A percentile compares a stretch with the other conserved stretches of the same genome.
phyloP scores from a whole-genome alignment of 2,113 vertebrate species.

The Erythrocebus patas region DNA sequence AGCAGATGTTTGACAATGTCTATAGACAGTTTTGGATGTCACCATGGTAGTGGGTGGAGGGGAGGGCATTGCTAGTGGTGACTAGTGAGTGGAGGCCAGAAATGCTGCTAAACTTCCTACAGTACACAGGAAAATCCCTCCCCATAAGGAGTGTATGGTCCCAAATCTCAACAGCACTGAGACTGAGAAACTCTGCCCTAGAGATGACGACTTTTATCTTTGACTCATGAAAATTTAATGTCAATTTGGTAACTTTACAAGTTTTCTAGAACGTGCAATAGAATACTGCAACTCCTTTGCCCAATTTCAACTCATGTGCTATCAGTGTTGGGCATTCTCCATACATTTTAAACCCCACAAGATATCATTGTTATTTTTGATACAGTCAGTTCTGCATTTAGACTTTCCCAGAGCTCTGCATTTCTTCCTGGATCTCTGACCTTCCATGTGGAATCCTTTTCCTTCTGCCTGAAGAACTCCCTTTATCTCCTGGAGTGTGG shows the following conservation, averaged over 20 bases:
- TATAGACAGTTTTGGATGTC: neutral
- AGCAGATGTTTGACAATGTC: neutral
- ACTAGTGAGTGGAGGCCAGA: neutral
- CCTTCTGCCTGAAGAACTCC: neutral
- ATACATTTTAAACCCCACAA: neutral
- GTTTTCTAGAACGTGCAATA: neutral
- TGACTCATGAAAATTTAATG: neutral
- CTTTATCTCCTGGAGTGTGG: neutral
- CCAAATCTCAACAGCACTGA: neutral
- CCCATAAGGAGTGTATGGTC: neutral
- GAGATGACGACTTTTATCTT: neutral
- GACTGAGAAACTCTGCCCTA: neutral
- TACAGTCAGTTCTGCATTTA: neutral
- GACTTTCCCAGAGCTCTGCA: neutral
- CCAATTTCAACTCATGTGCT: neutral
- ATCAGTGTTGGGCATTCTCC: neutral
- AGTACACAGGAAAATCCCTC: neutral
- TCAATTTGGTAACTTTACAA: neutral
- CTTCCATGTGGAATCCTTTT: constrained; percentile 52
- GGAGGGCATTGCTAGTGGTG: neutral
- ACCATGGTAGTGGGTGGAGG: neutral
- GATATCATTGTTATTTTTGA: neutral
- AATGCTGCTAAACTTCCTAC: neutral
- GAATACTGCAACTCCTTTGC: neutral
- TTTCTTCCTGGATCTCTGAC: constrained; percentile 29